A percentile compares a stretch with the other conserved stretches of the same genome.
Evolutionary conservation across 1,140 invertebrate species (phyloP).

Genomic region (Drosophila asahinai): DNA sequence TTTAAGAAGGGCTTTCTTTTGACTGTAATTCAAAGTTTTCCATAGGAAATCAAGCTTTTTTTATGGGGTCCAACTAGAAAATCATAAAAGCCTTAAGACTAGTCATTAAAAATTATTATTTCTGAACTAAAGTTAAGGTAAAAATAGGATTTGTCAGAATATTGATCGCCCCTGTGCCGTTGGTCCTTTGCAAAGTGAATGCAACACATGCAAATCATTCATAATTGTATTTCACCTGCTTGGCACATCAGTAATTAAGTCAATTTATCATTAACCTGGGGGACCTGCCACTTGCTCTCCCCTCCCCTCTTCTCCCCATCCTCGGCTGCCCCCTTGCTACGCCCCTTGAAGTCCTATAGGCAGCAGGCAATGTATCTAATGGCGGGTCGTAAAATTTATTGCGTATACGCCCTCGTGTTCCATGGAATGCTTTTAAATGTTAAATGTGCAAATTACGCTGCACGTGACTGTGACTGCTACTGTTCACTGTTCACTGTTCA

Average conservation of each 20-base stretch:
- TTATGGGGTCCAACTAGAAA: not conserved
- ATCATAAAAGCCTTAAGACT: not conserved
- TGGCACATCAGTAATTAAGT: constrained; percentile 81
- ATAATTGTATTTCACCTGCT: constrained; percentile 65
- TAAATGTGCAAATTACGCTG: constrained; percentile 79
- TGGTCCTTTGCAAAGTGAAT: not conserved
- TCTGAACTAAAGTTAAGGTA: no score
- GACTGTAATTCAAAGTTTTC: not conserved
- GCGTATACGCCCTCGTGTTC: constrained; percentile 78
- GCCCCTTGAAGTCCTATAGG: not conserved
- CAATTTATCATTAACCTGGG: constrained; percentile 77
- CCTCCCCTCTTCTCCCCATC: not conserved
- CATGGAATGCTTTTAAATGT: constrained; percentile 75
- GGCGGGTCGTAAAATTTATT: constrained; percentile 81
- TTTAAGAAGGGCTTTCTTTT: not conserved
- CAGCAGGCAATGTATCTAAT: constrained; percentile 71
- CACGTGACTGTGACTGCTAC: constrained; percentile 69
- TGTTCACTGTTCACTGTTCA: constrained; percentile 39
- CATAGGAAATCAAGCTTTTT: not conserved
- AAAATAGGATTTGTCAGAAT: not conserved
- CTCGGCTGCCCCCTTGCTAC: not conserved
- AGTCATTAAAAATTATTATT: not conserved
- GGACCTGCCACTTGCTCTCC: constrained; percentile 25
- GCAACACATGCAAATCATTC: constrained; percentile 65
- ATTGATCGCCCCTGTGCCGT: constrained; percentile 2